Evolutionary conservation across 2,888 invertebrate genomes (phyloP).

Genomic region (Epistrophe grossulariae): DNA sequence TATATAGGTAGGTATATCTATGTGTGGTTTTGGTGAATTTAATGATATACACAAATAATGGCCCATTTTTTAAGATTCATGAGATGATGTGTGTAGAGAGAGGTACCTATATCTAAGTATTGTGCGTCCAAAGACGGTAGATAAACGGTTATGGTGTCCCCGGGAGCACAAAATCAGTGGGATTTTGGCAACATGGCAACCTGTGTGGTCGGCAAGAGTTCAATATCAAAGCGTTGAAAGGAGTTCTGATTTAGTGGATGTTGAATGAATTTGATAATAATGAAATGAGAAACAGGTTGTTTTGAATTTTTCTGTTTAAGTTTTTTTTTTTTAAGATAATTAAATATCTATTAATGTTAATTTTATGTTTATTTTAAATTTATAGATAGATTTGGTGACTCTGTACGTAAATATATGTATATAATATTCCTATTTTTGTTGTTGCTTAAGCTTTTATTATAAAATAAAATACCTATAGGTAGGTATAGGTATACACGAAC

Average conservation of each 20-base stretch:
- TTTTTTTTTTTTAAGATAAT: not conserved
- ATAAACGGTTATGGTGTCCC: constrained; percentile 17
- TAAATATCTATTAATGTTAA: constrained; percentile 24
- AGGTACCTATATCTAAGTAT: not conserved
- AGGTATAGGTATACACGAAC: not conserved
- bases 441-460: not conserved
- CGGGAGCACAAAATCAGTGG: not conserved
- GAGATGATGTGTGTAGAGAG: constrained; percentile 34
- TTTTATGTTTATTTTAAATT: constrained; percentile 18
- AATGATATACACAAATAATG: constrained; percentile 70
- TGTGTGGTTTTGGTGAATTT: constrained; percentile 40
- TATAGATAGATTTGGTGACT: not conserved
- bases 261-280: constrained; percentile 30
- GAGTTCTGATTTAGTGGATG: constrained; percentile 10
- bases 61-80: constrained; percentile 60
- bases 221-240: constrained; percentile 37
- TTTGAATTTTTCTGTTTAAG: not conserved
- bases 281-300: constrained; percentile 33
- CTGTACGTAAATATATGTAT: not conserved
- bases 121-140: constrained; percentile 23
- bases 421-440: not conserved
- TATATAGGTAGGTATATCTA: constrained; percentile 30
- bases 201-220: constrained; percentile 63
- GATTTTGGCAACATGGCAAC: constrained; percentile 64
- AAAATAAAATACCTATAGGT: not conserved